Base-by-base conservation (phyloP, 2,113 vertebrate genomes). In the Mirounga angustirostris region DNA sequence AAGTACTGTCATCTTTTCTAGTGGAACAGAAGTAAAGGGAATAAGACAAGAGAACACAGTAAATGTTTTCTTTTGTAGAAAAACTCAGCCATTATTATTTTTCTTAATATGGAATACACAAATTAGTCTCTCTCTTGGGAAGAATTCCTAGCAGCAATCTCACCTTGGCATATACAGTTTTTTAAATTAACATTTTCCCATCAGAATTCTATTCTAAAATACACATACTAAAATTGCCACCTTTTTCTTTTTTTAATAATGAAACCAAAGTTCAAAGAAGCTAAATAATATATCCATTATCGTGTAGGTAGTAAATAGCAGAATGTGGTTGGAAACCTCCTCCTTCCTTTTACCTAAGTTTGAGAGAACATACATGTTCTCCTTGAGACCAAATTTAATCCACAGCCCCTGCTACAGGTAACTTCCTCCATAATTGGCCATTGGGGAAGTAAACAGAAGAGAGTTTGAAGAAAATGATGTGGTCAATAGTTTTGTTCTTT, bases 1-100 rank as follows among this genome's bases (percentile, higher is more conserved):
- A 92, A 94, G 19, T 15, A 21, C 36, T 97, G 74, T 79, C 88
- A 95, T 89, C 43, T 61, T 88, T 93, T 94, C 83, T 30, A 52
- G 6, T 81, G 50, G 67, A 92, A 94, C 52, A 97, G 79, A 96
- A 94, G 19, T 59, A 89, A 56, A 94, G 46, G 67, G 30, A 88
- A 59, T 84, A 73, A 80, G 36, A 63, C 7, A 89, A 80, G 46
- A 85, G n/a, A 92, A 87, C 14, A 46, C 5, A 84, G 28, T 83
- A 46, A 36, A 54, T 79, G 7, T 30, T 96, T 85, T 83, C 52
- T 85, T 95, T 61, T 54, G 26, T 91, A 80, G 58, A 15, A 69
- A 73, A 90, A 30, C 24, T 88, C 33, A 87, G 26, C 16, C n/a
- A 79, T 94, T 94, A 28, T 67, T 50, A 33, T 67, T 95, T 69